Evolutionary conservation across 1,140 invertebrate genomes (phyloP), one percentile per base, ranked within the genome.

Genomic region (Nasonia giraulti): DNA sequence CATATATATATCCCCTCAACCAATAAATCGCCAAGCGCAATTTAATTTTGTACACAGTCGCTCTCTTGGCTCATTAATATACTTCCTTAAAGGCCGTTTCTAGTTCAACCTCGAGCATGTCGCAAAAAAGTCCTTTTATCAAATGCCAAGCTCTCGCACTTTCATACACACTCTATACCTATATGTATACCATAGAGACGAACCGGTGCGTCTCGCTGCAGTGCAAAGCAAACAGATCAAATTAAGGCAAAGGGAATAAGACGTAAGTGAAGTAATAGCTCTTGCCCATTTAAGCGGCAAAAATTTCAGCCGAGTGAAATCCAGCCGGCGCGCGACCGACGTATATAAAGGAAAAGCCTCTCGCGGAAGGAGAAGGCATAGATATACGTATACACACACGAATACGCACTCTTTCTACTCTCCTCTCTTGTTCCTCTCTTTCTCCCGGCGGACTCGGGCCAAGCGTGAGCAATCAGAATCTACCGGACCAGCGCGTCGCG

Each of bases 401-500:
- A n/a, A 20, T 62, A 62, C 1, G 17, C 55, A 20, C 55, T 62
- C 55, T 17, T 62, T n/a, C 11, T 73, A 47, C 66, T 14, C 4
- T 50, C 33, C 33, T 47, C 23, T 77, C 27, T 71, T 27, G 17
- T 27, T 83, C 71, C 27, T 84, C 66, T 83, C 66, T 84, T 79
- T 73, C 68, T 50, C 27, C 55, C 23, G 47, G 69, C 47, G 71
- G 31, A 33, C 76, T 69, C 27, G n/a, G 14, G 44, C 47, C 47
- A 55, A 31, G 31, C 66, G 55, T 5, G 6, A 8, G 37, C 55
- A 62, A 62, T 5, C 83, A 84, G 83, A 84, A 74, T 84, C 68
- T 77, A 84, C 83, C 83, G 80, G 83, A 84, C 83, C 69, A 80
- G 33, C 77, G 69, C 69, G 71, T 50, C 62, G 69, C 77, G 23